A percentile compares a stretch with the other conserved stretches of the same genome.
phyloP scores from a whole-genome alignment of 2,797 vertebrate species.

The Myiothlypis coronata region DNA sequence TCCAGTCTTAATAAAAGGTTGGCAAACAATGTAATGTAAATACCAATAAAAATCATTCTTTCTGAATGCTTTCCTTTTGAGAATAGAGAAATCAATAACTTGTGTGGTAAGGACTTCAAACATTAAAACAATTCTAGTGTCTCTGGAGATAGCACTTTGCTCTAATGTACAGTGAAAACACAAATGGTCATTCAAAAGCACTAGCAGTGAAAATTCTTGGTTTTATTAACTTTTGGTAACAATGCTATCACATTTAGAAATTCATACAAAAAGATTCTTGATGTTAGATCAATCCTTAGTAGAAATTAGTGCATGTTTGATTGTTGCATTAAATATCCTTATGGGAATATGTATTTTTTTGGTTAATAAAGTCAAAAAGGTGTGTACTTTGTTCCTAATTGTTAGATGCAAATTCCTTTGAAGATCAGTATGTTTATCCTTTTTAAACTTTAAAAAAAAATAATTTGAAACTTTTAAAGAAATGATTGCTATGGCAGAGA shows the following conservation, averaged over 20 bases:
- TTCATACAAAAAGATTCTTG: not conserved
- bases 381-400: not conserved
- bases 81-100: not conserved
- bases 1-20: not conserved
- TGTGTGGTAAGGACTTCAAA: not conserved
- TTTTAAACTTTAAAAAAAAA: not conserved
- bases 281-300: not conserved
- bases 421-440: not conserved
- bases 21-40: not conserved
- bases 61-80: not conserved
- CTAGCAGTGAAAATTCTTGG: not conserved
- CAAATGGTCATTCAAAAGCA: not conserved
- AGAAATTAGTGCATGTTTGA: not conserved
- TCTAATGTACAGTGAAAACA: not conserved
- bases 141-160: not conserved
- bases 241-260: not conserved
- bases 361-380: not conserved
- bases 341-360: not conserved
- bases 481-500: rapidly evolving
- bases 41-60: not conserved
- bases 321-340: not conserved
- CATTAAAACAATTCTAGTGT: not conserved
- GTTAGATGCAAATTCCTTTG: not conserved
- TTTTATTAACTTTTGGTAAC: not conserved
- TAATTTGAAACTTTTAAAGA: not conserved